Conservation (phyloP, 2,113 vertebrate genomes). For the Poecile atricapillus region DNA sequence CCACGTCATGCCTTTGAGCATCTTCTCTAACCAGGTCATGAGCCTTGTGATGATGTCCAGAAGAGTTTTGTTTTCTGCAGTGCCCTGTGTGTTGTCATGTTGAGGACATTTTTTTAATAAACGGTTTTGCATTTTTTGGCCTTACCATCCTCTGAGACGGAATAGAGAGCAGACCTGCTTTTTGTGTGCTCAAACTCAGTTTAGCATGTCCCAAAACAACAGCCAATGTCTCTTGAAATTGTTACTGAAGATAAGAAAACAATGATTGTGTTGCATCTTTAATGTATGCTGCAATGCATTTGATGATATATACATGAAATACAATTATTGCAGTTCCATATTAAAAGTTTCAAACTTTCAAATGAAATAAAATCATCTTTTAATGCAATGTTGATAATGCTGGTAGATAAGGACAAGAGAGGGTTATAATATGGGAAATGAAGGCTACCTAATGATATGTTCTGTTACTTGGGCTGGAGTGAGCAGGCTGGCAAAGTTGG, state of each 20-base stretch:
- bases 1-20: not conserved
- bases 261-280: not conserved
- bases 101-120: not conserved
- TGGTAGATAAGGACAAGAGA: not conserved
- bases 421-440: not conserved
- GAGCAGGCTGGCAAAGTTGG: not conserved
- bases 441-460: not conserved
- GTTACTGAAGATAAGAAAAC: not conserved
- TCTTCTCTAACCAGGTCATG: not conserved
- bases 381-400: not conserved
- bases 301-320: not conserved
- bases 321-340: not conserved
- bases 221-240: not conserved
- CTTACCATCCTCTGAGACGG: not conserved
- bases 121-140: not conserved
- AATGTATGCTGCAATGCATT: not conserved
- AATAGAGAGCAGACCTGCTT: not conserved
- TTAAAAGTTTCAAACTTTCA: not conserved
- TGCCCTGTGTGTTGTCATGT: not conserved
- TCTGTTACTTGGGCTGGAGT: not conserved
- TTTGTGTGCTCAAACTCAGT: not conserved
- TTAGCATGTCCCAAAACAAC: not conserved
- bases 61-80: not conserved
- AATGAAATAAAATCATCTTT: not conserved
- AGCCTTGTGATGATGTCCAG: not conserved